Conservation (phyloP, 2,113 vertebrate species). For the Pterocles burchelli region DNA sequence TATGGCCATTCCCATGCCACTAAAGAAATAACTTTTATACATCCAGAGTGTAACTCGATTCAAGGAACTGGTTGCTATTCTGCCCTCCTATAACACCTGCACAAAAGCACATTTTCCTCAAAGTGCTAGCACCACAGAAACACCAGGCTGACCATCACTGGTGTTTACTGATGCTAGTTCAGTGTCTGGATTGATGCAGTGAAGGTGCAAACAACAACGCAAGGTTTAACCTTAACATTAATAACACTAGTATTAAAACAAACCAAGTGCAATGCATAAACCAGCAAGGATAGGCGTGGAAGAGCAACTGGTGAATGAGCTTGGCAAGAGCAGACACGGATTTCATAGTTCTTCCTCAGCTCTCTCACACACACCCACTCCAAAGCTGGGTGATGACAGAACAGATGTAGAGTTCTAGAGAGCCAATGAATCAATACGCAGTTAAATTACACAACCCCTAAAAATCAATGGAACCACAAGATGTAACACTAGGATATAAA, state of each 20-base stretch:
- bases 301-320: background rate
- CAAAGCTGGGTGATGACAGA: background rate
- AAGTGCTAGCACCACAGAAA: background rate
- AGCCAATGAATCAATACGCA: slow-evolving; percentile 33
- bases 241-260: background rate
- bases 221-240: background rate
- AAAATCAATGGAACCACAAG: slow-evolving; percentile 34
- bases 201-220: background rate
- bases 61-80: background rate
- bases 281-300: background rate
- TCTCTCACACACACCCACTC: background rate
- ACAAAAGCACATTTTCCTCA: background rate
- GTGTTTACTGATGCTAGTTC: background rate
- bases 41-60: background rate
- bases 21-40: background rate
- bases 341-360: background rate
- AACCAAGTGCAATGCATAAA: background rate
- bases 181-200: background rate
- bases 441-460: slow-evolving; percentile 26
- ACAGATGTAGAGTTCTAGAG: slow-evolving; percentile 13
- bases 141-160: background rate
- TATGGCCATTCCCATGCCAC: background rate
- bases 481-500: slow-evolving; percentile 10
- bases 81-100: background rate
- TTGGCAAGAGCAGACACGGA: background rate